A percentile compares a stretch with the other conserved stretches of the same genome.
phyloP scores from a whole-genome alignment of 2,113 vertebrate species.

The Eulacestoma nigropectus region DNA sequence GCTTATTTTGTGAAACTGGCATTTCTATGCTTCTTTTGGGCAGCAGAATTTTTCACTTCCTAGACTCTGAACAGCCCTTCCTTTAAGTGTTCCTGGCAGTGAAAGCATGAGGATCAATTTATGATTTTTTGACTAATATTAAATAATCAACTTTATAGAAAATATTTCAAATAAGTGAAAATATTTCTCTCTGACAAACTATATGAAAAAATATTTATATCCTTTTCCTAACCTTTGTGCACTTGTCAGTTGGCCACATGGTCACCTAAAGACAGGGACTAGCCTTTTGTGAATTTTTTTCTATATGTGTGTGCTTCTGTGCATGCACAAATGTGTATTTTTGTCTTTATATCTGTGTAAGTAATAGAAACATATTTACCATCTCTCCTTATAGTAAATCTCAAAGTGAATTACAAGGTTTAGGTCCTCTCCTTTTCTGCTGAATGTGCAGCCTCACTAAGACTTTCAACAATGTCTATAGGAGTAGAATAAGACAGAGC shows the following conservation, averaged over 20 bases:
- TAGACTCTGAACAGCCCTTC: background rate
- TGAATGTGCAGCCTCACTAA: background rate
- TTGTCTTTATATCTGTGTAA: background rate
- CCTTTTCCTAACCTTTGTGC: background rate
- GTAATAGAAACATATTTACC: background rate
- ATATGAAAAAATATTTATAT: background rate
- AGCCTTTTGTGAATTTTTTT: background rate
- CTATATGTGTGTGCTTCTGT: background rate
- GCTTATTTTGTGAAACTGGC: constrained; percentile 33
- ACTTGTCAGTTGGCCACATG: background rate
- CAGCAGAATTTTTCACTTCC: constrained; percentile 36
- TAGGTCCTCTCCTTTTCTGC: background rate
- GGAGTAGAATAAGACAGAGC: background rate
- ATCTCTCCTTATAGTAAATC: background rate
- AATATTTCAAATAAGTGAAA: background rate
- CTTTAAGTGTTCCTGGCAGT: background rate
- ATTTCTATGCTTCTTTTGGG: constrained; percentile 29
- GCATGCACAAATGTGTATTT: background rate
- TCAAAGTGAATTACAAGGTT: background rate
- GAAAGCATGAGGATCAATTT: background rate
- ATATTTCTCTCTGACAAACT: background rate
- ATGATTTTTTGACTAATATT: background rate
- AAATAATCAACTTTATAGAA: background rate
- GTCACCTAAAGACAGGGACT: background rate
- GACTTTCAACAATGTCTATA: background rate